Evolutionary conservation across 2,797 vertebrate species (phyloP).

Genomic region (Sphenodon punctatus): DNA sequence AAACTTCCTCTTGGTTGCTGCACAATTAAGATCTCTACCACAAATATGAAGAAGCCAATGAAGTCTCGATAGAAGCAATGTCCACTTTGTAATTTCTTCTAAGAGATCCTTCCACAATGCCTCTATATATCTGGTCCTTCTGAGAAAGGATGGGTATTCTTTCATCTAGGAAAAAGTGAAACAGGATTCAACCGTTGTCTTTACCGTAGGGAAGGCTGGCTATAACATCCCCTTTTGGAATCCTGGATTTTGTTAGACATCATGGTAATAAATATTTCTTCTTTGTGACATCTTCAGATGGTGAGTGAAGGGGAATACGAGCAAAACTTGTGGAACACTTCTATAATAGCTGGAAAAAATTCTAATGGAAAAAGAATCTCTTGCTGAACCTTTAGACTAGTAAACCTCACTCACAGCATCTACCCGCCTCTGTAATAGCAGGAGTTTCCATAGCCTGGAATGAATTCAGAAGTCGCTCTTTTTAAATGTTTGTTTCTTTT

Average conservation of each 20-base stretch:
- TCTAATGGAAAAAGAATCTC: not conserved
- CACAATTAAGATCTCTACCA: not conserved
- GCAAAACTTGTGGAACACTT: not conserved
- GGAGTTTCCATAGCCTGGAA: not conserved
- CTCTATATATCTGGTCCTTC: not conserved
- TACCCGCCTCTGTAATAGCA: not conserved
- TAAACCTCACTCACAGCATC: not conserved
- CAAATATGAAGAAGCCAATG: not conserved
- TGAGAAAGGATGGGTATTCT: not conserved
- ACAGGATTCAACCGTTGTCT: not conserved
- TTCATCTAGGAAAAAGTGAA: not conserved
- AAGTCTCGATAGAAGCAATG: not conserved
- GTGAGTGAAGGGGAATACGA: not conserved
- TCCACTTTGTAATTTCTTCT: fast-evolving
- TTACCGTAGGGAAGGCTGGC: not conserved
- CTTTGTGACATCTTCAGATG: not conserved
- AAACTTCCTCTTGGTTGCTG: not conserved
- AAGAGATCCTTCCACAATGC: not conserved
- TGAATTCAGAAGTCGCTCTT: not conserved
- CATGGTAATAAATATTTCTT: not conserved
- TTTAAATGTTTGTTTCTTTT: not conserved
- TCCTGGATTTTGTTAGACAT: not conserved
- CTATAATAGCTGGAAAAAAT: not conserved
- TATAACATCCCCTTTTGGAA: not conserved
- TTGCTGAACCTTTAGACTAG: not conserved